These are phyloP conservation scores for Squalus acanthias DNA, from an alignment of 2,797 vertebrate species.

Conservation along the genomic window DNA sequence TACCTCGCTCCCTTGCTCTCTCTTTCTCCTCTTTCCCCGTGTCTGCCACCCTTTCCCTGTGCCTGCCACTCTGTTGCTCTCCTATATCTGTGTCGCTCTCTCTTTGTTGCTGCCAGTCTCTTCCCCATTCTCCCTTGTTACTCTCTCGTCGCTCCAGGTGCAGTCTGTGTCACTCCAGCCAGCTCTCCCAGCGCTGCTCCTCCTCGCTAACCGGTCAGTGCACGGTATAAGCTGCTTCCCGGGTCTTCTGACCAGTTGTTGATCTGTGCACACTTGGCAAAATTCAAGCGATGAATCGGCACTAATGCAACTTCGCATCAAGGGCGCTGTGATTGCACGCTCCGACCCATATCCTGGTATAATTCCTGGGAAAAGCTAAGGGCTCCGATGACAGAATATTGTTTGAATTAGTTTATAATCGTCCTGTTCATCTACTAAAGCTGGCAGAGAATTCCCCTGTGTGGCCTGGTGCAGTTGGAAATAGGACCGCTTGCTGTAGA, in stretches of 20 bases:
- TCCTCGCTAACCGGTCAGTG: too few relatives aligned
- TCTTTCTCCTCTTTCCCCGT: too few relatives aligned
- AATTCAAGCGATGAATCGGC: too few relatives aligned
- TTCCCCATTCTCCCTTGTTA: too few relatives aligned
- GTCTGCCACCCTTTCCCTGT: too few relatives aligned
- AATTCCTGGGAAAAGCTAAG: not conserved
- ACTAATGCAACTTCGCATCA: too few relatives aligned
- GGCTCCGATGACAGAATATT: not conserved
- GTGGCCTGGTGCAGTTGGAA: not conserved
- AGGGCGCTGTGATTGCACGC: not conserved
- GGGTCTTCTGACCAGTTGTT: not conserved
- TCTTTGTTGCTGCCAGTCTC: too few relatives aligned
- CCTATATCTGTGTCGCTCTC: not conserved
- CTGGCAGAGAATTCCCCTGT: not conserved
- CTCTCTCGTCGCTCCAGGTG: not conserved
- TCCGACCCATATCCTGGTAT: not conserved
- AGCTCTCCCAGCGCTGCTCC: not conserved
- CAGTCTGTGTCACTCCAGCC: not conserved
- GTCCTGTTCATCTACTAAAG: not conserved
- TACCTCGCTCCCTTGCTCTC: not conserved
- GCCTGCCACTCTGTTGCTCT: not conserved
- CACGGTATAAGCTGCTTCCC: not conserved
- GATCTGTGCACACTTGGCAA: not conserved
- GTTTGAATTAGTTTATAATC: not conserved
- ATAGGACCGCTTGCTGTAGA: not conserved